Evolutionary conservation across 2,888 invertebrate species (phyloP), one percentile per base, ranked within the genome.

Genomic region (Spialia ferax): DNA sequence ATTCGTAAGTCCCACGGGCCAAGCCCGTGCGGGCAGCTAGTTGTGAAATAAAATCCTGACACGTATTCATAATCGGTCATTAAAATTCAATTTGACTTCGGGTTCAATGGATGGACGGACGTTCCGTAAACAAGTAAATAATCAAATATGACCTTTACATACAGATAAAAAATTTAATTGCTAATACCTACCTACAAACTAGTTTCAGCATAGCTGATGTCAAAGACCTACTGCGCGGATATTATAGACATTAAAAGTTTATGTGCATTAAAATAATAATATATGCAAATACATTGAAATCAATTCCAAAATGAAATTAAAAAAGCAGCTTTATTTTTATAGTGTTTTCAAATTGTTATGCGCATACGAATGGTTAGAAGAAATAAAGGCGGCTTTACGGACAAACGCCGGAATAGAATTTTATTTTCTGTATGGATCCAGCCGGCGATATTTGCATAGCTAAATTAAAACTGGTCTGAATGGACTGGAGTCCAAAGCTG

Each of bases 381-480:
- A 22, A 54, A 54, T 26, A 54, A 26, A 26, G 54, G 23, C 26
- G 54, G 54, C 26, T 26, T 26, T 54, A 26, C 54, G 26, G 26
- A 26, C 26, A 26, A 15, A 8, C 26, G 22, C n/a, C 3, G 54
- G 54, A 54, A 54, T 54, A 54, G n/a, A 54, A 54, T 54, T 54
- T 54, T 54, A 54, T 54, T 54, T 54, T 54, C 50, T 54, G 54
- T n/a, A 54, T 54, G 8, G 54, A 18, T 35, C 50, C 22, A 18
- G 35, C 8, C 32, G 32, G 26, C 11, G 35, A n/a, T 32, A 38
- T 63, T 35, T 35, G 23, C 50, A 52, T 63, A 54, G 35, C 38
- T 54, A 64, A 57, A 29, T 64, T 45, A 50, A 54, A 54, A 54
- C 54, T 26, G 7, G 54, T 54, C 50, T 22, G 22, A 50, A 50